Conservation (phyloP, 2,797 vertebrate genomes). For the Lepus oiostolus region DNA sequence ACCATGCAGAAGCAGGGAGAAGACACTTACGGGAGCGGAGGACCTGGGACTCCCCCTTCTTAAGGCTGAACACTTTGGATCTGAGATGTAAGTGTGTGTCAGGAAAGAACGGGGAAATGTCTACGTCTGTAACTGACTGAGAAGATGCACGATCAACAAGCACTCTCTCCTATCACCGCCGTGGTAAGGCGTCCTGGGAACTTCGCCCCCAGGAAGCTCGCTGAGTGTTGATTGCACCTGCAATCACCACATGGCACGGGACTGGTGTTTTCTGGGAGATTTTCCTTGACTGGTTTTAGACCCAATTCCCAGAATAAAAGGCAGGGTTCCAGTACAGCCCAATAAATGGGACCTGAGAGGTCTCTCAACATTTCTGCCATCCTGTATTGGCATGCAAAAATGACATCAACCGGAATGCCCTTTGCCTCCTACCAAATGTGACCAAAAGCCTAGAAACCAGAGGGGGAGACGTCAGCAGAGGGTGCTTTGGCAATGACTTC, state of each 20-base stretch:
- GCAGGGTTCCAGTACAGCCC: neutral
- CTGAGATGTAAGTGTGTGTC: constrained; percentile 13
- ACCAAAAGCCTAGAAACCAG: neutral
- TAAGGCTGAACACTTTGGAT: constrained; percentile 10
- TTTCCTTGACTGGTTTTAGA: neutral
- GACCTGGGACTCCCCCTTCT: constrained; percentile 5
- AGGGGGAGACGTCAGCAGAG: rapidly evolving
- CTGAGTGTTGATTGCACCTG: neutral
- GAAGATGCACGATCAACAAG: constrained; percentile 56
- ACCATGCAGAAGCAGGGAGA: neutral
- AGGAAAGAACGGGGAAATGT: constrained; percentile 13
- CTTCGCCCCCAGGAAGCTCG: neutral
- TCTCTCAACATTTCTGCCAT: neutral
- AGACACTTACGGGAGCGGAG: neutral
- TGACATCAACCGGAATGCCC: neutral
- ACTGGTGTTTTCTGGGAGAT: neutral
- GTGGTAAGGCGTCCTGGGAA: constrained; percentile 46
- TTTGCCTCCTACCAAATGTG: neutral
- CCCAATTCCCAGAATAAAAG: neutral
- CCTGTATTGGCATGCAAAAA: neutral
- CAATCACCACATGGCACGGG: neutral
- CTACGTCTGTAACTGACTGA: constrained; percentile 66
- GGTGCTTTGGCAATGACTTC: neutral
- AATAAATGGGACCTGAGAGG: neutral
- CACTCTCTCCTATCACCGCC: neutral